Base-by-base conservation (phyloP, 2,888 invertebrate species). In the Ischnus inquisitorius region DNA sequence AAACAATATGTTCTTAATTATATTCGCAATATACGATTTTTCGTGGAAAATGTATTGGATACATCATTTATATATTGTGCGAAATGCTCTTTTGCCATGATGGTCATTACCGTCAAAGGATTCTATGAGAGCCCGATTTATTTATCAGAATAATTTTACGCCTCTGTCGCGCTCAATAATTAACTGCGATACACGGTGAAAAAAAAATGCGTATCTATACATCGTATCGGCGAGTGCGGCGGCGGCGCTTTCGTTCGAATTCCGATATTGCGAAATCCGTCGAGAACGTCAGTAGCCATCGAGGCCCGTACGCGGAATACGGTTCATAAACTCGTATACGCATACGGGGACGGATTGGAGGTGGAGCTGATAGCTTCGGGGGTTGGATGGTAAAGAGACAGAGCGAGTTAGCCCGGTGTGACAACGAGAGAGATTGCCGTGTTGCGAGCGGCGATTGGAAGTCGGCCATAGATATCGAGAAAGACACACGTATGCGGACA, bases 181-280 rank as follows among this genome's bases (percentile, higher is more conserved):
- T 34, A 34, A 34, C 34, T 6, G 8, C 34, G 6, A 34, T 34
- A 34, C 34, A 6, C 34, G 5, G 34, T 34, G 8, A 34, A 34
- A n/a, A 34, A 34, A 34, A 34, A 34, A 34, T 4, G 34, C 34
- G 4, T 51, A 16, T 19, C 51, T 19, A 51, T 51, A 16, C 51
- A 51, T 34, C 3, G 34, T 39, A 54, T 4, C n/a, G 28, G 8
- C 60, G 5, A 72, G 25, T 46, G 60, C 46, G 43, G n/a, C 28
- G 28, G 28, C 12, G 10, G 3, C 60, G 41, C 3, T 28, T 39
- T 28, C 60, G 46, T 10, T 28, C 43, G 82, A 89, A 86, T 87
- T 86, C 82, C 86, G 87, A 89, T 88, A 88, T 88, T 88, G 87
- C 88, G 85, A 88, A 87, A 89, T 88, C 87, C 87, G 85, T 87